These are phyloP conservation scores for Phortica okadai DNA, from an alignment of 2,888 invertebrate species.

Conservation along the genomic window DNA sequence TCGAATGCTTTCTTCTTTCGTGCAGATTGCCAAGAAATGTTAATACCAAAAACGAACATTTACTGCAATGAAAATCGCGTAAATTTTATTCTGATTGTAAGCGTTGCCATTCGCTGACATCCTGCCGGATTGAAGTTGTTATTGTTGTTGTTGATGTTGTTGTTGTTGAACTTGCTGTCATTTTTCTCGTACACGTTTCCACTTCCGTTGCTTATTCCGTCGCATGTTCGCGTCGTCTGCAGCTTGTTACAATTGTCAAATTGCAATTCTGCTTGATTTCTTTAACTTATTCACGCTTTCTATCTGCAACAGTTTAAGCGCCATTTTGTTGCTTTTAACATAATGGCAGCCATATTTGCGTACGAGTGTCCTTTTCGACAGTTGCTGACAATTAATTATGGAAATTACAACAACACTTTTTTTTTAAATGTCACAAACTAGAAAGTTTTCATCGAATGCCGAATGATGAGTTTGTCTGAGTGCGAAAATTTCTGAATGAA, in stretches of 20 bases:
- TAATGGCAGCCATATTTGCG: constrained; percentile 37
- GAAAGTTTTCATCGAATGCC: too few species aligned
- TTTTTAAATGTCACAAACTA: neutral
- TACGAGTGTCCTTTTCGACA: constrained; percentile 46
- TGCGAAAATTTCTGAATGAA: neutral
- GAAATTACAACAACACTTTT: neutral
- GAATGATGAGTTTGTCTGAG: neutral
- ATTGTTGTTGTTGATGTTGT: constrained; percentile 34
- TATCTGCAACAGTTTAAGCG: constrained; percentile 46
- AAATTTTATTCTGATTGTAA: constrained; percentile 71
- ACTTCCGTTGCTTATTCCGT: neutral
- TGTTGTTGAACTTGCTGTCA: constrained; percentile 28
- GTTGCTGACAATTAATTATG: constrained; percentile 27
- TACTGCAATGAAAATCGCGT: constrained; percentile 71
- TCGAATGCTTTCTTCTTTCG: neutral
- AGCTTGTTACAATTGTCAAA: constrained; percentile 70
- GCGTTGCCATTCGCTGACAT: constrained; percentile 59
- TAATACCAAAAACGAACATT: constrained; percentile 70
- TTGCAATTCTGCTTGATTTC: constrained; percentile 59
- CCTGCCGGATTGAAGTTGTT: constrained; percentile 39
- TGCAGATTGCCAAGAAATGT: constrained; percentile 57
- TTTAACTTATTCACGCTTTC: constrained; percentile 39
- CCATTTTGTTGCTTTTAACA: constrained; percentile 66
- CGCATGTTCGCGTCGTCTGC: constrained; percentile 60
- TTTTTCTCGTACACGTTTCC: neutral